Evolutionary conservation across 2,113 vertebrate genomes (phyloP).

Genomic region (Okapia johnstoni): DNA sequence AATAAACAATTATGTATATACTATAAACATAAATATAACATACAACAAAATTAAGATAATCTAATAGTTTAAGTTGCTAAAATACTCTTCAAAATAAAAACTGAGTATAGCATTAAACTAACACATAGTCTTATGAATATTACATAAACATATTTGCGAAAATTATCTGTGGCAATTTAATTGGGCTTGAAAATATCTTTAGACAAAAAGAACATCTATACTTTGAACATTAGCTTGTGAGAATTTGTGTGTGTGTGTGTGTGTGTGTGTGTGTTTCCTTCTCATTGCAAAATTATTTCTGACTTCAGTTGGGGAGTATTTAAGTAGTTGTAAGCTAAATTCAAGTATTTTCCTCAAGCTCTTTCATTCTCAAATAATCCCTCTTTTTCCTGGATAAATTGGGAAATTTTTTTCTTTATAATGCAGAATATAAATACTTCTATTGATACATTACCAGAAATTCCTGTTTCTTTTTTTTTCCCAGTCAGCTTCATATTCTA

Average conservation of each 20-base stretch:
- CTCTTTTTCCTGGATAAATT: background rate
- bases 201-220: background rate
- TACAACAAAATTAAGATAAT: background rate
- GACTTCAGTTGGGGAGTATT: background rate
- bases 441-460: background rate
- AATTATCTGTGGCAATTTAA: background rate
- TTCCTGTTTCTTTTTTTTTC: background rate
- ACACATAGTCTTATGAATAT: background rate
- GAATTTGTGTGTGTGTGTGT: background rate
- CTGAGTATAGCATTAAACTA: background rate
- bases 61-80: background rate
- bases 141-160: background rate
- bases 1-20: background rate
- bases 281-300: background rate
- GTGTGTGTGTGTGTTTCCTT: background rate
- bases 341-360: background rate
- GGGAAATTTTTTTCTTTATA: background rate
- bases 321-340: background rate
- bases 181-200: background rate
- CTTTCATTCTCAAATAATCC: background rate
- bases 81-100: background rate
- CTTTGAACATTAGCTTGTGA: background rate
- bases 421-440: background rate
- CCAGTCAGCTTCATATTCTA: background rate
- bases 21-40: background rate